A percentile compares a stretch with the other conserved stretches of the same genome.
Conservation (phyloP, 2,797 vertebrate species). For the Intellagama lesueurii region DNA sequence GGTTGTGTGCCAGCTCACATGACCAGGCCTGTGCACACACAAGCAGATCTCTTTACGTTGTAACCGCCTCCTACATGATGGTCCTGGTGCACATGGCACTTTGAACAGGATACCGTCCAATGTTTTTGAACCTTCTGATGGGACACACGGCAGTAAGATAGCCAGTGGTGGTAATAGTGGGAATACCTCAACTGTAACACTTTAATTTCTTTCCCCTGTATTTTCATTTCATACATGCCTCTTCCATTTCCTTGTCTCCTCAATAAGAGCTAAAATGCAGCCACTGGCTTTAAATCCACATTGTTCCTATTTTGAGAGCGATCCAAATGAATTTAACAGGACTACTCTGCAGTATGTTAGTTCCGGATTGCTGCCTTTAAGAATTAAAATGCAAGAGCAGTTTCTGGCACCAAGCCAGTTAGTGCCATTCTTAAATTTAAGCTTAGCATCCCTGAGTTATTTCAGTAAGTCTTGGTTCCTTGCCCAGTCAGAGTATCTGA, state of each 20-base stretch:
- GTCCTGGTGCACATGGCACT: background rate
- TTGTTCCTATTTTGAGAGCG: background rate
- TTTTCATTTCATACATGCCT: background rate
- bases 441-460: conserved; percentile 11
- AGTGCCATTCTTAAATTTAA: conserved; percentile 25
- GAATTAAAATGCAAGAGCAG: conserved; percentile 24
- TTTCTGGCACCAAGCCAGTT: conserved; percentile 22
- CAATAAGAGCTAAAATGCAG: background rate
- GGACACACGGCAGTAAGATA: background rate
- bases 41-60: no score
- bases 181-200: background rate
- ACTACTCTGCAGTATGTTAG: background rate
- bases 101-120: background rate
- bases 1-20: no score
- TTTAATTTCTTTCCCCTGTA: background rate
- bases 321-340: background rate
- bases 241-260: conserved; percentile 27
- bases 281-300: background rate
- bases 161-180: no score
- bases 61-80: background rate
- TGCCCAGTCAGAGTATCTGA: conserved; percentile 18
- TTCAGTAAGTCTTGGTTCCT: conserved; percentile 10
- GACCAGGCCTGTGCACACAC: no score
- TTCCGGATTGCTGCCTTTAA: conserved; percentile 22
- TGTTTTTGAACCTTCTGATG: background rate